Conservation (phyloP, 2,113 vertebrate species). For the Blennius ocellaris region DNA sequence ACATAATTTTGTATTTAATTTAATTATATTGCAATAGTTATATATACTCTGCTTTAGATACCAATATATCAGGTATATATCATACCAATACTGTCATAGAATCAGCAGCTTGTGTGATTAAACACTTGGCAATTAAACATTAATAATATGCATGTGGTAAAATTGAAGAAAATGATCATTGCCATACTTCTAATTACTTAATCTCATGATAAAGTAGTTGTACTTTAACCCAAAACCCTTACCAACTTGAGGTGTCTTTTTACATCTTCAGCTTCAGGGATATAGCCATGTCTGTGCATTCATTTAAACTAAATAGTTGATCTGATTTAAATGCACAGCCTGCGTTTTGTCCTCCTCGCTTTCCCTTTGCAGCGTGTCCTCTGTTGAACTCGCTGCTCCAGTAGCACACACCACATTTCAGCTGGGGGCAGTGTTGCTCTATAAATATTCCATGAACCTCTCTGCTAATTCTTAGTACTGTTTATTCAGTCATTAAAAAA, state of each 20-base stretch:
- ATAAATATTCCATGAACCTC: conserved; percentile 32
- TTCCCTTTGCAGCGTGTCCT: background rate
- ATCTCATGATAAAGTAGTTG: too few species aligned
- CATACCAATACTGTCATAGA: too few species aligned
- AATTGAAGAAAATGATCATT: too few species aligned
- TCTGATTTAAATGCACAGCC: background rate
- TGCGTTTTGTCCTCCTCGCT: background rate
- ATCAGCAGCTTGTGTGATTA: too few species aligned
- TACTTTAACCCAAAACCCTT: background rate
- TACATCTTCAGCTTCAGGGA: background rate
- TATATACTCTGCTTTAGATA: too few species aligned
- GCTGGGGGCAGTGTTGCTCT: conserved; percentile 75
- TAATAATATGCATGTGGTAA: too few species aligned
- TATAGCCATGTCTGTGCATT: background rate
- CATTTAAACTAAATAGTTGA: background rate
- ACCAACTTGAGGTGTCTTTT: background rate
- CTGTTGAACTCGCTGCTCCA: conserved; percentile 8
- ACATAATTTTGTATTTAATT: too few species aligned
- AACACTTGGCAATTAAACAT: too few species aligned
- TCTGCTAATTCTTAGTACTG: background rate
- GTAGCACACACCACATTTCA: conserved; percentile 51
- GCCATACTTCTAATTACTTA: too few species aligned
- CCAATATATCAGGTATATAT: too few species aligned
- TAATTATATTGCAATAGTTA: too few species aligned
- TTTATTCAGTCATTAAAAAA: conserved; percentile 6